Percentiles rank a stretch among this genome's conserved stretches.
Evolutionary conservation across 53 echinoderm and acorn worm species (phyloP).

Genomic region (Arbacia lixula): DNA sequence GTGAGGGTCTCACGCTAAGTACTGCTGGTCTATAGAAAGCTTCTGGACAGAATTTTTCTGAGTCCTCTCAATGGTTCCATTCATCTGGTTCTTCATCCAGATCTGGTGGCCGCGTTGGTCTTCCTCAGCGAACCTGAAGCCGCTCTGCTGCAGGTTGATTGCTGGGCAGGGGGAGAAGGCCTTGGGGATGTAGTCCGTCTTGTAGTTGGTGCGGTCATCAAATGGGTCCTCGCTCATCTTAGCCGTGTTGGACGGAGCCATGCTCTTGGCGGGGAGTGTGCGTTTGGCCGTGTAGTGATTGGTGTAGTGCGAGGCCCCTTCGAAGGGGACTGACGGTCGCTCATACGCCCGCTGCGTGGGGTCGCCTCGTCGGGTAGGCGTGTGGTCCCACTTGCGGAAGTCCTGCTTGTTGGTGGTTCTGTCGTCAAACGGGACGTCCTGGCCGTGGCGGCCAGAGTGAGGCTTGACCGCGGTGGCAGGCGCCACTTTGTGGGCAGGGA

Average conservation of each 20-base stretch:
- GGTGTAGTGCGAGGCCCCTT: conserved; percentile 78
- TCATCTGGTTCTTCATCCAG: conserved; percentile 75
- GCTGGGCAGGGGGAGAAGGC: conserved; percentile 84
- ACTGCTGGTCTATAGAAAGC: conserved; percentile 56
- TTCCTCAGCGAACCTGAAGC: conserved; percentile 66
- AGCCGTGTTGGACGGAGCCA: conserved; percentile 85
- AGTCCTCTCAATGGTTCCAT: conserved; percentile 57
- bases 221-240: conserved; percentile 83
- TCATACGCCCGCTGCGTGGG: conserved; percentile 88
- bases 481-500: conserved; percentile 81
- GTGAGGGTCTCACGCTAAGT: conserved; percentile 4
- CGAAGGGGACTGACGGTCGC: conserved; percentile 85
- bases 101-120: conserved; percentile 91
- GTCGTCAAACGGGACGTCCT: conserved; percentile 89
- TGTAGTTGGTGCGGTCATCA: conserved; percentile 99
- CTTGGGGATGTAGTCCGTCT: conserved; percentile 91
- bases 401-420: conserved; percentile 91
- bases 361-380: conserved; percentile 85
- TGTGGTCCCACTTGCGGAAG: conserved; percentile 82
- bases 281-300: conserved; percentile 83
- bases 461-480: conserved; percentile 76
- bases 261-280: conserved; percentile 72
- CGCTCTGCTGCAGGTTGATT: conserved; percentile 67
- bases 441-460: conserved; percentile 55
- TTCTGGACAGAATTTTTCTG: conserved; percentile 68